Base-by-base conservation (phyloP, 2,113 vertebrate species). In the Percopsis transmontana region DNA sequence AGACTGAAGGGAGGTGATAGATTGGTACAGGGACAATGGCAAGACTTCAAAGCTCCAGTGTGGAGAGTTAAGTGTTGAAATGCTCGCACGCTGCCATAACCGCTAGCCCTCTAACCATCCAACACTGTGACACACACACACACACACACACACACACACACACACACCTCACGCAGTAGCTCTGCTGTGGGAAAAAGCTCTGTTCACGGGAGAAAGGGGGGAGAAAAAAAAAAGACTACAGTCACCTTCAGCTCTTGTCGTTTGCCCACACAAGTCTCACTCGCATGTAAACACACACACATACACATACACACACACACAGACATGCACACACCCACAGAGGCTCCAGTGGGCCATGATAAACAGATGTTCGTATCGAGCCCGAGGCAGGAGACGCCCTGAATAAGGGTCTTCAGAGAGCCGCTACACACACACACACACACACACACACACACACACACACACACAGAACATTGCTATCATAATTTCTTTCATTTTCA, bases 341-440 rank as follows among this genome's bases (percentile, higher is more conserved):
- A 18, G 80, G 72, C 79, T 85, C 60, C 73, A 65, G 71, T 27
- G 68, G 57, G 74, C 76, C 79, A 63, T 66, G 66, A 84, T 81
- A 80, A 88, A 84, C 85, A 88, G 79, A 88, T 86, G 85, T 78
- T 67, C 73, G 72, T 66, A 59, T 6, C 19, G 47, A 64, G 82
- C 82, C 83, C 0, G 11, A 27, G 79, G 89, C 80, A 65, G 14
- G 40, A 84, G 80, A 77, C 38, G 82, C 55, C 79, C 87, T 85
- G 66, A 66, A 85, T 86, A 79, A 70, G 52, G 82, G 76, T 84
- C 86, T 79, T 14, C 79, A 79, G 85, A 79, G 68, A 64, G 70
- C 82, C 66, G 7, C 40, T 57, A 58, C 80, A 66, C 76, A 76
- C 68, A 70, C 40, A 18, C 38, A 24, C 63, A 58, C 66, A 54